phyloP scores from a whole-genome alignment of 2,797 vertebrate genomes.

The Lagorchestes hirsutus region DNA sequence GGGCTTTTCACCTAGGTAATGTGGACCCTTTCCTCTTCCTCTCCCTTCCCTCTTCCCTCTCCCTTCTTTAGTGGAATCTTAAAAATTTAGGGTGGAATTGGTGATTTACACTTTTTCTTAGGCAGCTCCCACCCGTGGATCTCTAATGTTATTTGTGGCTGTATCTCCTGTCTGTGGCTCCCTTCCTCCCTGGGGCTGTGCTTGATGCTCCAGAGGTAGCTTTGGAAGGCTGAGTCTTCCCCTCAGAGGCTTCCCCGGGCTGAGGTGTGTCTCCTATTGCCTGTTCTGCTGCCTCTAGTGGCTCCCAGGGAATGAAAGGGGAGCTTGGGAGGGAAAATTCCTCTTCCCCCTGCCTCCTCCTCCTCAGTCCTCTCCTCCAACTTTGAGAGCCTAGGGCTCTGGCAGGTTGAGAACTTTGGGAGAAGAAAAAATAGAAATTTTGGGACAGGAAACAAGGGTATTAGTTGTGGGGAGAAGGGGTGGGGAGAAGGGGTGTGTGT shows the following conservation, averaged over 20 bases:
- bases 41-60: neutral
- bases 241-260: neutral
- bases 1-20: accelerated
- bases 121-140: neutral
- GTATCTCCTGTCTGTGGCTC: neutral
- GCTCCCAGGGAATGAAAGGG: slow-evolving; percentile 26
- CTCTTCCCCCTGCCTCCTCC: neutral
- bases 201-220: neutral
- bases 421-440: slow-evolving; percentile 2
- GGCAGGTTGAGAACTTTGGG: slow-evolving; percentile 15
- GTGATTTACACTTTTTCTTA: neutral
- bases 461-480: accelerated
- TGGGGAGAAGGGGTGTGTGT: no score
- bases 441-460: neutral
- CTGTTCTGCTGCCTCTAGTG: slow-evolving; percentile 51
- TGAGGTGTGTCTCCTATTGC: slow-evolving; percentile 58
- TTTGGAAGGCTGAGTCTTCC: neutral
- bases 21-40: neutral
- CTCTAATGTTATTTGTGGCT: neutral
- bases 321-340: neutral
- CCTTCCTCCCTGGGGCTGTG: slow-evolving; percentile 31
- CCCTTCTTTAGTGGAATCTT: neutral
- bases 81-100: neutral
- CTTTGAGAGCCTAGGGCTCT: neutral
- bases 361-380: neutral